These are phyloP conservation scores for Drosophila mulleri DNA, from an alignment of 2,888 invertebrate genomes.

Conservation along the genomic window DNA sequence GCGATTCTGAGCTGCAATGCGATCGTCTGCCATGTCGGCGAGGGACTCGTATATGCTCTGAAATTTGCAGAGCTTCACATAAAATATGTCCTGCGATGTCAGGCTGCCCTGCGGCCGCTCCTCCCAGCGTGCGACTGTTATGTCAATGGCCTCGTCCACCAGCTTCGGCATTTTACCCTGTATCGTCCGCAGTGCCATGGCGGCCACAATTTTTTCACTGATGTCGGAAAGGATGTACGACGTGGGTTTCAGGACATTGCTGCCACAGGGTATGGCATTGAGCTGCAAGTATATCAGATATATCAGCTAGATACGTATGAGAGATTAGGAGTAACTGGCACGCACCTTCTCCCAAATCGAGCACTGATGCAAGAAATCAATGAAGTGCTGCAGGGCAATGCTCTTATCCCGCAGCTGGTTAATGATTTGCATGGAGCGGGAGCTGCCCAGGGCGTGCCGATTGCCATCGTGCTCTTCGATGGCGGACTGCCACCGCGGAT, in stretches of 20 bases:
- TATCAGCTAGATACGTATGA: background rate
- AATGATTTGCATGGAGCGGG: slow-evolving; percentile 92
- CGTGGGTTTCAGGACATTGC: slow-evolving; percentile 83
- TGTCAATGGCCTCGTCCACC: slow-evolving; percentile 87
- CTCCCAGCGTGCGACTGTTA: slow-evolving; percentile 85
- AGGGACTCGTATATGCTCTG: slow-evolving; percentile 89
- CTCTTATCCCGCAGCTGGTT: slow-evolving; percentile 95
- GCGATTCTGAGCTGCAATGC: slow-evolving; percentile 87
- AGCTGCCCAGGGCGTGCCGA: slow-evolving; percentile 88
- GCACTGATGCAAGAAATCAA: slow-evolving; percentile 90
- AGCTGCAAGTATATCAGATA: slow-evolving; percentile 63
- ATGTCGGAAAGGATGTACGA: slow-evolving; percentile 89
- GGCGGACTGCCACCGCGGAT: slow-evolving; percentile 88
- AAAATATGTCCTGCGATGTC: slow-evolving; percentile 91
- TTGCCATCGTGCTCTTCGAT: slow-evolving; percentile 76
- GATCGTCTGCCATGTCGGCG: slow-evolving; percentile 87
- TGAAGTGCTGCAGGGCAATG: slow-evolving; percentile 90
- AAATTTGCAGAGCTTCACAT: slow-evolving; percentile 89
- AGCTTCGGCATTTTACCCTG: slow-evolving; percentile 76
- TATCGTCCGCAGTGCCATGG: slow-evolving; percentile 87
- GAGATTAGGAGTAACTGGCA: background rate
- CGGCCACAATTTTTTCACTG: slow-evolving; percentile 92
- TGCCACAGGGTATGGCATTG: slow-evolving; percentile 80
- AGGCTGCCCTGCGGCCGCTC: slow-evolving; percentile 86
- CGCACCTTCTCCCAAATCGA: slow-evolving; percentile 88